Evolutionary conservation across 2,888 invertebrate genomes (phyloP), one percentile per base, ranked within the genome.

Genomic region (Microplitis deprimator): DNA sequence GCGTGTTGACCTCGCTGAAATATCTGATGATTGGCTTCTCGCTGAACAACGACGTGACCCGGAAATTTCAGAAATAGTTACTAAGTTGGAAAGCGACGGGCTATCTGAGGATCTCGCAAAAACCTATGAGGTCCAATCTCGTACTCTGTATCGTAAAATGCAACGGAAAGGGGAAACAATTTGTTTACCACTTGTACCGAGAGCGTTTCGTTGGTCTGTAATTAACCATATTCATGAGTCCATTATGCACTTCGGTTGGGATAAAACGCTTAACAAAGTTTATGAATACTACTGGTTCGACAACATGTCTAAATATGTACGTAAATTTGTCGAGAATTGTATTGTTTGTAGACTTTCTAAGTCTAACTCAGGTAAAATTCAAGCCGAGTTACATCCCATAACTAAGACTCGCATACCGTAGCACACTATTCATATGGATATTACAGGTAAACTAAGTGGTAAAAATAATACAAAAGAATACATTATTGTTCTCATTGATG

Each of bases 191-290:
- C 69, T 73, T 16, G 59, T 70, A 20, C 73, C 77, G 20, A 41
- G 74, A 62, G 77, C 77, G 8, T 70, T 77, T 40, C 68, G 59
- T 10, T 77, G 74, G 77, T 77, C 77, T n/a, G 65, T 73, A 5
- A 73, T 77, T 68, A 77, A 73, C 68, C 68, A 77, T 69, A 64
- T 77, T 20, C 74, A 77, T 17, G 77, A 77, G 40, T 41, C 41
- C 41, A 41, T 41, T 41, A 41, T 41, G 41, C 41, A 41, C 3
- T 41, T 41, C 6, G 41, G 41, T 41, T 41, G 6, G 8, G 41
- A 41, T 3, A 41, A 41, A 41, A 41, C 41, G 8, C 41, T 41
- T 2, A 8, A 41, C 8, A 41, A 41, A 41, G 20, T 64, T 73
- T 59, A 59, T 10, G 68, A 77, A 20, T 61, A 68, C n/a, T 77